Evolutionary conservation across 1,140 invertebrate genomes (phyloP), one percentile per base, ranked within the genome.

Genomic region (Caenorhabditis latens): DNA sequence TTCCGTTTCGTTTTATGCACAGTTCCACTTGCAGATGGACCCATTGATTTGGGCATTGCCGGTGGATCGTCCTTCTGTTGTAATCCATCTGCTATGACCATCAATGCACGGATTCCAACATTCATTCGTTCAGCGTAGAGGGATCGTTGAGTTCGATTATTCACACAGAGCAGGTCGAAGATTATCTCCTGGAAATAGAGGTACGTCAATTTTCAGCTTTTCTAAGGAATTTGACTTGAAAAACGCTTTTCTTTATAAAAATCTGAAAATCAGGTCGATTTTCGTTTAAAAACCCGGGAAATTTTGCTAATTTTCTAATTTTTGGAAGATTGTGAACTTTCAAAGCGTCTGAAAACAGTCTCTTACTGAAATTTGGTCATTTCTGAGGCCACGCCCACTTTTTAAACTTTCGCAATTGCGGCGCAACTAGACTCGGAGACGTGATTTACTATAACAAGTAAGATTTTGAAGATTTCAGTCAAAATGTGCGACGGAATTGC

Each of bases 51-150:
- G 0, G 91, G 91, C 91, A 92, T 93, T 32, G 89, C 90, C 32
- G 92, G 92, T 24, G 92, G 90, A 95, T 94, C 97, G 93, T 99
- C 98, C 93, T 99, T 98, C 93, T 99, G 98, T 92, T 99, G 98
- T 24, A 99, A 93, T 92, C 97, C 98, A 93, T 99, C 98, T 19
- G 98, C 97, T 13, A 99, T 98, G 0, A 99, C 98, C 3, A 99
- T 94, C 92, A 99, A 99, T 0, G 98, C 97, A 84, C 93, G 88
- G 14, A 99, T 94, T 0, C 98, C 98, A 87, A 99, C 99, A 90
- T 96, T 98, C 98, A 99, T 99, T 88, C 98, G 94, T 94, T 99
- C 98, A 0, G 98, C 98, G 8, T 97, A 97, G 57, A 98, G 93
- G 91, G 98, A 98, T 95, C 71, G 88, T 84, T 94, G 99, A 98